Percentiles rank a stretch among this genome's conserved stretches.
phyloP scores from a whole-genome alignment of 2,797 vertebrate genomes.

The Falco peregrinus region DNA sequence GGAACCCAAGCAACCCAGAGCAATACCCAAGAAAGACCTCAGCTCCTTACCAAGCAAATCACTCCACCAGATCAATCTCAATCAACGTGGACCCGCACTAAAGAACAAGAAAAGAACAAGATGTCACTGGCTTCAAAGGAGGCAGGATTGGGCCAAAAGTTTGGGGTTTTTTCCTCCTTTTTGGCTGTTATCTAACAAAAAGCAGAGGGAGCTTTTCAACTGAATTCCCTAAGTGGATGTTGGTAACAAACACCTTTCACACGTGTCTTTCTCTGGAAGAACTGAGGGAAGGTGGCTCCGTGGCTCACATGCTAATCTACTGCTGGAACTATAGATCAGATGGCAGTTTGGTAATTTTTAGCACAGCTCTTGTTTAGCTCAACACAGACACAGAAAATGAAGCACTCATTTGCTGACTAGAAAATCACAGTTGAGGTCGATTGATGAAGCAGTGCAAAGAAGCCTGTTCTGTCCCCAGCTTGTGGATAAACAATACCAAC shows the following conservation, averaged over 20 bases:
- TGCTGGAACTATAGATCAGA: slow-evolving; percentile 70
- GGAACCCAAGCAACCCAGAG: not conserved
- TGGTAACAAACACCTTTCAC: slow-evolving; percentile 56
- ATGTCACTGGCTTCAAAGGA: not conserved
- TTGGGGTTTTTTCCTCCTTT: not conserved
- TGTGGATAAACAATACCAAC: slow-evolving; percentile 68
- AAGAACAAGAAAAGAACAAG: not conserved
- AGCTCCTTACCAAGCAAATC: not conserved
- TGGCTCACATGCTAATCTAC: slow-evolving; percentile 50
- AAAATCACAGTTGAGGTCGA: slow-evolving; percentile 81
- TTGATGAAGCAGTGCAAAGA: slow-evolving; percentile 80
- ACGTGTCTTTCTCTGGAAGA: slow-evolving; percentile 6
- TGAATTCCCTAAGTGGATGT: not conserved
- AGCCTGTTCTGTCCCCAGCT: slow-evolving; percentile 79
- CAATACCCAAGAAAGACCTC: not conserved
- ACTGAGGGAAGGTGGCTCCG: slow-evolving; percentile 39
- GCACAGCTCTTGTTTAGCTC: slow-evolving; percentile 65
- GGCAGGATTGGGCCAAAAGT: not conserved
- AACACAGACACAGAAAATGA: slow-evolving; percentile 70
- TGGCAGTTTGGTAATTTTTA: slow-evolving; percentile 68
- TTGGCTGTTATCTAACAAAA: not conserved
- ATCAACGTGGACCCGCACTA: not conserved
- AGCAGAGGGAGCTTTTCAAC: not conserved
- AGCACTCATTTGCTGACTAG: slow-evolving; percentile 79
- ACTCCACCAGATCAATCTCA: not conserved